Evolutionary conservation across 2,797 vertebrate genomes (phyloP).

Genomic region (Gallinago stenura): DNA sequence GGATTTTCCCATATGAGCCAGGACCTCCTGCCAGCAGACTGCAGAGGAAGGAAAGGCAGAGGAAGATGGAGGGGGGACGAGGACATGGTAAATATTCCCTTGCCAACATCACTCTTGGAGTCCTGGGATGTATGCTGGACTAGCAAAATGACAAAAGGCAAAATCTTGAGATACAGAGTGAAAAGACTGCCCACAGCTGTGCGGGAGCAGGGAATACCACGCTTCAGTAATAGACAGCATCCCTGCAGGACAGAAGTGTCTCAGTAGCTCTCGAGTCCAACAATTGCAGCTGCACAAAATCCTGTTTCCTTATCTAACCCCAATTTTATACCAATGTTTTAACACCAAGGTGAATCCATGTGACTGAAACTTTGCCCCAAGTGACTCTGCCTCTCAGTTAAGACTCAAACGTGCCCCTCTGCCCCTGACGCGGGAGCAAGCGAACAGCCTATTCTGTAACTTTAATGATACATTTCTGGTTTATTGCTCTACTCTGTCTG

Average conservation of each 20-base stretch:
- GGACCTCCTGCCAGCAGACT: not conserved
- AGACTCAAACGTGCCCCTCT: not conserved
- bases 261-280: not conserved
- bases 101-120: not conserved
- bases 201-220: not conserved
- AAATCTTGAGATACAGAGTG: not conserved
- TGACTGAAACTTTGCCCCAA: not conserved
- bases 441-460: not conserved
- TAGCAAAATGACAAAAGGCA: not conserved
- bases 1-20: not conserved
- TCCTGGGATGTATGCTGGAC: not conserved
- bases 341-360: not conserved
- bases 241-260: not conserved
- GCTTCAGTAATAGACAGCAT: fast-evolving
- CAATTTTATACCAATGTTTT: not conserved
- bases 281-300: not conserved
- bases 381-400: not conserved
- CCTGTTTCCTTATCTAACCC: not conserved
- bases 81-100: not conserved
- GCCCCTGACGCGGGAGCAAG: not conserved
- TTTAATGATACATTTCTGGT: not conserved
- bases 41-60: not conserved
- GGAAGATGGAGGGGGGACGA: not conserved
- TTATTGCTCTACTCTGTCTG: not conserved
- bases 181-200: not conserved